phyloP scores from a whole-genome alignment of 1,140 invertebrate genomes.

The Ruditapes philippinarum region DNA sequence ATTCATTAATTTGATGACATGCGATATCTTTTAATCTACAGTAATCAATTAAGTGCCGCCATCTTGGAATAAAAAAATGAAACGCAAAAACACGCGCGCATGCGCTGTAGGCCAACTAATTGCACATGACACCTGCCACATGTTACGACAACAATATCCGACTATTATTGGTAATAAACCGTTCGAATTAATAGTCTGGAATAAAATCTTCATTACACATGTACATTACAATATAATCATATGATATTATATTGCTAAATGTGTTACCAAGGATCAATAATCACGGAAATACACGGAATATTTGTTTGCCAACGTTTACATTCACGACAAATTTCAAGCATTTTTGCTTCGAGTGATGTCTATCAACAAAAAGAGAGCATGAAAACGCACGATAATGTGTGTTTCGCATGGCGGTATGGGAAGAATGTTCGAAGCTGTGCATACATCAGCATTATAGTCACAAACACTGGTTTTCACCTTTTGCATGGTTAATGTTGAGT shows the following conservation, averaged over 20 bases:
- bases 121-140: too few species aligned
- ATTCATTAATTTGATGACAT: too few species aligned
- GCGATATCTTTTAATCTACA: too few species aligned
- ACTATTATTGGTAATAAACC: too few species aligned
- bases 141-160: too few species aligned
- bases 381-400: neutral
- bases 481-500: too few species aligned
- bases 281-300: neutral
- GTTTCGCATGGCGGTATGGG: neutral
- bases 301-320: neutral
- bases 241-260: neutral
- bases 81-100: too few species aligned
- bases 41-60: too few species aligned
- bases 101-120: too few species aligned
- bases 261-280: neutral
- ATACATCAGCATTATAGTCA: neutral
- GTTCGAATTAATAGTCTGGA: too few species aligned
- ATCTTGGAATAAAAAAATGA: too few species aligned
- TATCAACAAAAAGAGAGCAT: neutral
- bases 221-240: neutral
- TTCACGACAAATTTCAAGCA: neutral
- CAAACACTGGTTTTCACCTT: too few species aligned
- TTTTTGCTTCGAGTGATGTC: neutral
- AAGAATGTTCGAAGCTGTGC: neutral
- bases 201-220: neutral